Conservation (phyloP, 2,797 vertebrate genomes). For the Hylomyscus alleni region DNA sequence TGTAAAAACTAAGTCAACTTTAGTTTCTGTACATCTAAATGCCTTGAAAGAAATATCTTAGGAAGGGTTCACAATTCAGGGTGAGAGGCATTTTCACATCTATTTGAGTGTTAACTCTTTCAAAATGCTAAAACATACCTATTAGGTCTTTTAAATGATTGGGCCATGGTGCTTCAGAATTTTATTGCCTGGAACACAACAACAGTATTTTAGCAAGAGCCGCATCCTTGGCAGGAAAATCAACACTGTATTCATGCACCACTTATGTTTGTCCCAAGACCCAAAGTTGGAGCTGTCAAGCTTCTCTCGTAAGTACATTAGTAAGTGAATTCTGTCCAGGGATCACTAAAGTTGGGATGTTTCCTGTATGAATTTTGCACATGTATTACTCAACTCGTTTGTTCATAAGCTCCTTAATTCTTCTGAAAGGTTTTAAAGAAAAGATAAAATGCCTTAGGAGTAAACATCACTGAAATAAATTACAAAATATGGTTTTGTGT, state of each 20-base stretch:
- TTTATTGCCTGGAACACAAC: not conserved
- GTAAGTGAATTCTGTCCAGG: not conserved
- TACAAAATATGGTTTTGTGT: not conserved
- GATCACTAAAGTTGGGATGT: not conserved
- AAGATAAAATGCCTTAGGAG: not conserved
- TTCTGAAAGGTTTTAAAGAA: not conserved
- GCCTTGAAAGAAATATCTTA: not conserved
- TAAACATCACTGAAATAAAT: not conserved
- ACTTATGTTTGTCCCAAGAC: not conserved
- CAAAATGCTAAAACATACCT: not conserved
- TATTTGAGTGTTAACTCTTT: conserved; percentile 1
- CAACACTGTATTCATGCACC: not conserved
- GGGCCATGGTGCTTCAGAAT: not conserved
- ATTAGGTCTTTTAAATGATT: not conserved
- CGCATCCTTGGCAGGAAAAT: not conserved
- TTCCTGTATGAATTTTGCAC: not conserved
- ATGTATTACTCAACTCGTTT: not conserved
- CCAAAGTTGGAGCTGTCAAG: not conserved
- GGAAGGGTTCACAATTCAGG: not conserved
- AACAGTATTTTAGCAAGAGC: not conserved
- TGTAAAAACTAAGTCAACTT: not conserved
- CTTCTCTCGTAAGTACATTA: not conserved
- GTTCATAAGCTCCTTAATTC: conserved; percentile 6
- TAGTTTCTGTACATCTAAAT: conserved; percentile 34
- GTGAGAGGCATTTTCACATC: not conserved